These are phyloP conservation scores for Lagopus leucura DNA, from an alignment of 2,113 vertebrate genomes.

Conservation along the genomic window DNA sequence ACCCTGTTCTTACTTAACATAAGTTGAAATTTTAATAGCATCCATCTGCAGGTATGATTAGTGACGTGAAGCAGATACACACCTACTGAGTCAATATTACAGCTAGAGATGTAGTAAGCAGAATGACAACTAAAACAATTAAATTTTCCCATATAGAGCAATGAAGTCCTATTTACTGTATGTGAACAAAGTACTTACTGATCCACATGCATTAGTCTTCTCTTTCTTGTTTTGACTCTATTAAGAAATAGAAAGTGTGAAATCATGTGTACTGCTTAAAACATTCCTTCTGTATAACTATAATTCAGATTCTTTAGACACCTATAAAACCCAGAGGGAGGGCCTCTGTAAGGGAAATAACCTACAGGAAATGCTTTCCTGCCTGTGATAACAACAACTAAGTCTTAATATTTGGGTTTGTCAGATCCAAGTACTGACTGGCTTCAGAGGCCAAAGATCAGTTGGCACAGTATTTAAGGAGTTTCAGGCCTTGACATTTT, in stretches of 20 bases:
- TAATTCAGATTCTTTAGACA: neutral
- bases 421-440: too few relatives aligned
- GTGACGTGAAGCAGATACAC: conserved; percentile 18
- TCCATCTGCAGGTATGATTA: conserved; percentile 35
- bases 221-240: neutral
- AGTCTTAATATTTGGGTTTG: too few relatives aligned
- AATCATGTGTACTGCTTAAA: neutral
- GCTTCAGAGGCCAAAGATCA: too few relatives aligned
- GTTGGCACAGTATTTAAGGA: too few relatives aligned
- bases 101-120: neutral
- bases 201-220: too few relatives aligned
- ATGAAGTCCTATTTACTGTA: too few relatives aligned
- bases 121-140: neutral
- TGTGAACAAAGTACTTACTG: too few relatives aligned
- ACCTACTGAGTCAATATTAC: neutral
- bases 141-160: too few relatives aligned
- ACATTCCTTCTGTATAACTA: neutral
- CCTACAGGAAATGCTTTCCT: too few relatives aligned
- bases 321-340: neutral
- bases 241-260: neutral
- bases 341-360: too few relatives aligned
- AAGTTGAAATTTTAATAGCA: conserved; percentile 31
- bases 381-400: too few relatives aligned
- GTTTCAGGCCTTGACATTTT: too few relatives aligned
- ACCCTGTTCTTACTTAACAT: neutral